phyloP scores from a whole-genome alignment of 2,113 vertebrate species.

The Tiliqua scincoides region DNA sequence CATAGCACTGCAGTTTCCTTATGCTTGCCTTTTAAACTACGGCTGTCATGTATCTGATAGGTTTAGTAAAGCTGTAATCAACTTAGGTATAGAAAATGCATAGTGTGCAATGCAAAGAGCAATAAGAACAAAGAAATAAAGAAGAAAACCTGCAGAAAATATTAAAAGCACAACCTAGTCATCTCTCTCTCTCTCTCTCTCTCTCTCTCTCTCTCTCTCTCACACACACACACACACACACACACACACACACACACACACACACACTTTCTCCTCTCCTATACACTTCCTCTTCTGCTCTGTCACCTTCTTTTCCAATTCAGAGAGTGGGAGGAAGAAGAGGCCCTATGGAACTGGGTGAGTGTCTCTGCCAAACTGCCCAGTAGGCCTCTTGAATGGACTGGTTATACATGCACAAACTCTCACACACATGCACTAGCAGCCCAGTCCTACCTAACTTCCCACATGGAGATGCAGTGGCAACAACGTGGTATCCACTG shows the following conservation, averaged over 20 bases:
- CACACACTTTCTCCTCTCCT: background rate
- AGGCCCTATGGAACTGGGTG: too few relatives aligned
- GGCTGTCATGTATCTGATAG: background rate
- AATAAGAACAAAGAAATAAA: background rate
- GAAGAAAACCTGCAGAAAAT: background rate
- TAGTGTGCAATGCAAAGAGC: background rate
- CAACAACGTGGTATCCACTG: too few relatives aligned
- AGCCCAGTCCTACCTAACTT: too few relatives aligned
- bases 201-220: background rate
- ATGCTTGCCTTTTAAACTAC: background rate
- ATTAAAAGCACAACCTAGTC: background rate
- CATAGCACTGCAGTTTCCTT: background rate
- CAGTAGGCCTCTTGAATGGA: too few relatives aligned
- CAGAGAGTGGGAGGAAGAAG: too few relatives aligned
- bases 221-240: background rate
- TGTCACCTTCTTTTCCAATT: too few relatives aligned
- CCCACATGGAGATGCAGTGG: too few relatives aligned
- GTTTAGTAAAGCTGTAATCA: background rate
- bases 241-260: background rate
- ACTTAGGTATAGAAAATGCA: background rate
- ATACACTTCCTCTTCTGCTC: too few relatives aligned
- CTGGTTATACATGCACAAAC: too few relatives aligned
- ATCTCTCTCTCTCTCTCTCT: background rate
- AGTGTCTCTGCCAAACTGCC: too few relatives aligned
- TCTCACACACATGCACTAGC: too few relatives aligned